phyloP scores from a whole-genome alignment of 2,113 vertebrate genomes.

The Anguilla japonica region DNA sequence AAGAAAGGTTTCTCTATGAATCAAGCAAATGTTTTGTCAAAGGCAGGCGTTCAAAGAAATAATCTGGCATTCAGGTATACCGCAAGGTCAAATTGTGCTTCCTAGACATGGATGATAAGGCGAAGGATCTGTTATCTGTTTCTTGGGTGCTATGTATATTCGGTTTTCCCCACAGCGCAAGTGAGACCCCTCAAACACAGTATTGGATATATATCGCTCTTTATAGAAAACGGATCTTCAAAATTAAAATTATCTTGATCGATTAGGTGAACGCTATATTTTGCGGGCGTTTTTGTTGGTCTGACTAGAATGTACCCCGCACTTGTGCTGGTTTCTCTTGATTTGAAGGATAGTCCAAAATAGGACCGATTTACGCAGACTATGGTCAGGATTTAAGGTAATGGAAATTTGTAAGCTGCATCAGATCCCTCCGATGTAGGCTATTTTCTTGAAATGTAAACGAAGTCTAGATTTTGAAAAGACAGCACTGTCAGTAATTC shows the following conservation, averaged over 20 bases:
- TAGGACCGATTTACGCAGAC: neutral
- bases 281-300: neutral
- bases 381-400: neutral
- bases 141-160: neutral
- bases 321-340: neutral
- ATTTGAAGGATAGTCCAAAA: neutral
- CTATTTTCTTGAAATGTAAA: neutral
- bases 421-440: neutral
- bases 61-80: conserved; percentile 42
- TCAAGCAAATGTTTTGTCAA: neutral
- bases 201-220: neutral
- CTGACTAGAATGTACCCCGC: neutral
- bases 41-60: conserved; percentile 15
- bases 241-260: neutral
- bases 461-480: neutral
- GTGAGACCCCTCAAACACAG: neutral
- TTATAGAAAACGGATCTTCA: neutral
- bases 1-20: neutral
- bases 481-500: neutral
- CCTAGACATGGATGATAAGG: conserved; percentile 15
- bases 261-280: neutral
- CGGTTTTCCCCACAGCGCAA: neutral
- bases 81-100: conserved; percentile 46
- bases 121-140: neutral
- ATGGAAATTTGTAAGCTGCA: neutral